phyloP scores from a whole-genome alignment of 1,140 invertebrate genomes.

The Capitella teleta region DNA sequence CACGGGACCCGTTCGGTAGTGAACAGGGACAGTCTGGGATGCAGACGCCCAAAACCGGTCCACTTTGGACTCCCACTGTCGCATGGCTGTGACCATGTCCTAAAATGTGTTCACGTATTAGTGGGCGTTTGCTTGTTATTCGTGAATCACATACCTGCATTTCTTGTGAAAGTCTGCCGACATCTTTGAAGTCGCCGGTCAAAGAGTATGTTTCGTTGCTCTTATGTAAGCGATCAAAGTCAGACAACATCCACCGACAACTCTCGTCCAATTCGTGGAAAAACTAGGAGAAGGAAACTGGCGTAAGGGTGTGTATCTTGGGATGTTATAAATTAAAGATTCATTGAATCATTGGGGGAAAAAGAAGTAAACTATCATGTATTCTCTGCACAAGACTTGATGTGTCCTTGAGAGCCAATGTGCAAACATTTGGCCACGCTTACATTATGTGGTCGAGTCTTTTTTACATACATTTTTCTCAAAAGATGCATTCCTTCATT shows the following conservation, averaged over 20 bases:
- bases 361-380: too few relatives aligned
- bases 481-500: too few relatives aligned
- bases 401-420: too few relatives aligned
- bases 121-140: neutral
- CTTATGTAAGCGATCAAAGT: slow-evolving; percentile 5
- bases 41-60: slow-evolving; percentile 6
- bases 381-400: too few relatives aligned
- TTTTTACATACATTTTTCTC: too few relatives aligned
- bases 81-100: neutral
- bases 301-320: too few relatives aligned
- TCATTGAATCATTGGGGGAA: too few relatives aligned
- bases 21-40: slow-evolving; percentile 7
- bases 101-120: neutral
- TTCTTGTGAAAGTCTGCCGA: slow-evolving; percentile 2
- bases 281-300: slow-evolving; percentile 4
- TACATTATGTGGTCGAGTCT: too few relatives aligned
- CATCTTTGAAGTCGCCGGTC: neutral
- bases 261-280: slow-evolving; percentile 14
- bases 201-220: slow-evolving; percentile 1
- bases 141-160: slow-evolving; percentile 4
- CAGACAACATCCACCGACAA: slow-evolving; percentile 4
- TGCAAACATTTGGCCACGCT: too few relatives aligned
- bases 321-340: neutral
- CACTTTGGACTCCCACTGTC: slow-evolving; percentile 10
- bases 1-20: slow-evolving; percentile 1